Conservation (phyloP, 92 coral and sea anemone species). For the Metridium senile region DNA sequence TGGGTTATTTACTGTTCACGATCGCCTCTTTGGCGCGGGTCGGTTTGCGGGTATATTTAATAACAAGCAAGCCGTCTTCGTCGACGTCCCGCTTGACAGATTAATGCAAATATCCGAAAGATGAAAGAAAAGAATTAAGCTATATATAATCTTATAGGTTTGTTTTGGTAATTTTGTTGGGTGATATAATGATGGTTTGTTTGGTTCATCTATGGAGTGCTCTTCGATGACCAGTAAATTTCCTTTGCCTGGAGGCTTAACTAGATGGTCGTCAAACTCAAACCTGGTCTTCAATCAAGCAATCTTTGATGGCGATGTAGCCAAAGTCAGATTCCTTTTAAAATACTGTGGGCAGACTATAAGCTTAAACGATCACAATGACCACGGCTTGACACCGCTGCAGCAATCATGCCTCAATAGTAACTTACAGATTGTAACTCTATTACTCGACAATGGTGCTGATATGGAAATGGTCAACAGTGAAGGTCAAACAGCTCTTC, state of each 20-base stretch:
- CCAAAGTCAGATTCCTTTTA: constrained; percentile 72
- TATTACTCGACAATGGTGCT: constrained; percentile 71
- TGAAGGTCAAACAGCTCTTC: constrained; percentile 75
- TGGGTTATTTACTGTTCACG: neutral
- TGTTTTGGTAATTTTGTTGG: neutral
- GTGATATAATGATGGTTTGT: no score
- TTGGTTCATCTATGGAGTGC: neutral
- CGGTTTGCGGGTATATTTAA: neutral
- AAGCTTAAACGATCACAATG: constrained; percentile 69
- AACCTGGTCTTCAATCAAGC: constrained; percentile 74
- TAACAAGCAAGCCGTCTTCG: neutral
- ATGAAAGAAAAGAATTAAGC: neutral
- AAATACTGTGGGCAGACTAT: constrained; percentile 80
- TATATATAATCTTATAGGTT: neutral
- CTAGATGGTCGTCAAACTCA: constrained; percentile 55
- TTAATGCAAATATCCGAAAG: neutral
- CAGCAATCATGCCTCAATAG: constrained; percentile 80
- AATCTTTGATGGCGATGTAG: constrained; percentile 73
- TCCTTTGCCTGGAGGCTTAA: constrained; percentile 14
- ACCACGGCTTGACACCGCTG: constrained; percentile 69
- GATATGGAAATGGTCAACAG: constrained; percentile 58
- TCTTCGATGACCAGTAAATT: constrained; percentile 12
- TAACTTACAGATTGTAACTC: constrained; percentile 49
- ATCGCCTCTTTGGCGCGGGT: neutral
- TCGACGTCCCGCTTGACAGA: neutral